A percentile compares a stretch with the other conserved stretches of the same genome.
Evolutionary conservation across 2,113 vertebrate species (phyloP).

Genomic region (Hucho hucho): DNA sequence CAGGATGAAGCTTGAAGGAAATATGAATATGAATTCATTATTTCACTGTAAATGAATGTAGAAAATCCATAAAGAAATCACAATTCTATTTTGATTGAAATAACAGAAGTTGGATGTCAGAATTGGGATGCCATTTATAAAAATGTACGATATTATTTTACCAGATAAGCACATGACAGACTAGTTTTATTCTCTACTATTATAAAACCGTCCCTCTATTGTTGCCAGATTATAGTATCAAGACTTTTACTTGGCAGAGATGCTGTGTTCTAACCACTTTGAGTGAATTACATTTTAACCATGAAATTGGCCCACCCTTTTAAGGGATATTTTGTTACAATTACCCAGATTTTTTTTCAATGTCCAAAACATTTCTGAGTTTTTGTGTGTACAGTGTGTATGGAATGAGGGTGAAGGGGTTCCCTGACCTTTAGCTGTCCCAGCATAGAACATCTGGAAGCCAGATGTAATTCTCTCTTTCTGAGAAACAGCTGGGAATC

Average conservation of each 20-base stretch:
- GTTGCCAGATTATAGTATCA: background rate
- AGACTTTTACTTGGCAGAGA: background rate
- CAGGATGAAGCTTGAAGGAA: no score
- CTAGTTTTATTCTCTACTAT: background rate
- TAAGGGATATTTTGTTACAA: slow-evolving; percentile 40
- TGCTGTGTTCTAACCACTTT: background rate
- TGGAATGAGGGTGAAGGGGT: slow-evolving; percentile 69
- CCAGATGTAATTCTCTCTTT: slow-evolving; percentile 68
- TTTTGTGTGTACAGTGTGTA: background rate
- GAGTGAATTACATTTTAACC: slow-evolving; percentile 29
- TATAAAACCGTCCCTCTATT: background rate
- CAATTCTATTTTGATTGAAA: no score
- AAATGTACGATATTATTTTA: background rate
- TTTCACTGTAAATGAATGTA: no score
- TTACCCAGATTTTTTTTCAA: slow-evolving; percentile 26
- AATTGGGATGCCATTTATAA: no score
- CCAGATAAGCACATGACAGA: background rate
- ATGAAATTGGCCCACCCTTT: slow-evolving; percentile 37
- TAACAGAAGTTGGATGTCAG: no score
- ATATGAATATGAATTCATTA: no score
- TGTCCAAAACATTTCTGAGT: background rate
- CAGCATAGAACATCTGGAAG: slow-evolving; percentile 68
- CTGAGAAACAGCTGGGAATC: slow-evolving; percentile 70
- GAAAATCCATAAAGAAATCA: no score
- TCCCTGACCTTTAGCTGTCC: slow-evolving; percentile 77